Evolutionary conservation across 2,888 invertebrate species (phyloP), one percentile per base, ranked within the genome.

Genomic region (Dicycla oo): DNA sequence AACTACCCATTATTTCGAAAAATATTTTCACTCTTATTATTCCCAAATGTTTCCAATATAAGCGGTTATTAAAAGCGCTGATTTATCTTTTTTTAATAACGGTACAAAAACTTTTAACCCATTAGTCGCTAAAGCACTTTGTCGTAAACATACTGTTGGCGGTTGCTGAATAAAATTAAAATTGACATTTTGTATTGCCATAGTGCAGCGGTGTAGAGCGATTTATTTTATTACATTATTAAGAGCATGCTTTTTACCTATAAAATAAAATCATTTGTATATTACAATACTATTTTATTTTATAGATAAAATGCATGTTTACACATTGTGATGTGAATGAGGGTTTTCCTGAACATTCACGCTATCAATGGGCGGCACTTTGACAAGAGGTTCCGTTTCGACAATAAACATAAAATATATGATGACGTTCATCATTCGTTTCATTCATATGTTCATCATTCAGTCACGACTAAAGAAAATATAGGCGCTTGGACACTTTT

Each of bases 191-290:
- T 90, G 88, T 83, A 81, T 73, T 81, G 72, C 83, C 84, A 72
- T 78, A 80, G 83, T 61, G 66, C 78, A 45, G 87, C 82, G 87
- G 82, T 75, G 71, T 84, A 82, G 84, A 83, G 87, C 90, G 90
- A 92, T 93, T 91, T 90, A 91, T 93, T 93, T 92, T 91, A 93
- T 92, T 89, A 91, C 88, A 90, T 89, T 89, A 91, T 91, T 91
- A 91, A 86, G 40, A 84, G 90, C 89, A 91, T 90, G n/a, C n/a
- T n/a, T n/a, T n/a, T n/a, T n/a, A n/a, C n/a, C n/a, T n/a, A n/a
- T n/a, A n/a, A n/a, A n/a, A n/a, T n/a, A n/a, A n/a, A n/a, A n/a
- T n/a, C n/a, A n/a, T n/a, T n/a, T n/a, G n/a, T n/a, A n/a, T n/a
- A n/a, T n/a, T n/a, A 91, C 90, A 89, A 78, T n/a, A 82, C 88